Evolutionary conservation across 2,113 vertebrate genomes (phyloP).

Genomic region (Pelecanoides urinatrix): DNA sequence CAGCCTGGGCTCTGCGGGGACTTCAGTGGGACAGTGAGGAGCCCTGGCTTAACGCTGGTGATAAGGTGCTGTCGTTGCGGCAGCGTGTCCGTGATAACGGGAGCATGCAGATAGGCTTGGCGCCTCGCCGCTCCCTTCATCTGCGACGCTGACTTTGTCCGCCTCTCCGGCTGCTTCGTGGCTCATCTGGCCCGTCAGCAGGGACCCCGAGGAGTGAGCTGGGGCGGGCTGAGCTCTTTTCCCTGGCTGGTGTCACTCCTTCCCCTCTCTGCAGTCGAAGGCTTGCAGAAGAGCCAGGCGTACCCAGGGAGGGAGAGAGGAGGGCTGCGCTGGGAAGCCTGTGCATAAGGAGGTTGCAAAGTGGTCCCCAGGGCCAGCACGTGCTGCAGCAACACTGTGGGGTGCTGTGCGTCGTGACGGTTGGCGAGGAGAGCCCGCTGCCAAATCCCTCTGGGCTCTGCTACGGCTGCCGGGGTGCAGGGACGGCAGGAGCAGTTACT

Average conservation of each 20-base stretch:
- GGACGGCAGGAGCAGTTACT: neutral
- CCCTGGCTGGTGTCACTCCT: neutral
- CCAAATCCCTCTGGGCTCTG: neutral
- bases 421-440: neutral
- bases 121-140: rapidly evolving
- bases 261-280: neutral
- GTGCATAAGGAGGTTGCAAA: neutral
- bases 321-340: neutral
- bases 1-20: neutral
- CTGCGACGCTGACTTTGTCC: neutral
- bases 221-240: neutral
- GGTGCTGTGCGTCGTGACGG: neutral
- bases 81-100: rapidly evolving
- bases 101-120: neutral
- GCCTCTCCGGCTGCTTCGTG: neutral
- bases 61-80: neutral
- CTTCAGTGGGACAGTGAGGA: neutral
- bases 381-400: neutral
- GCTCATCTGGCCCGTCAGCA: neutral
- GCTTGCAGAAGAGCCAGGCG: neutral
- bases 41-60: neutral
- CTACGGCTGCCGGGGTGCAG: neutral
- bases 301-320: neutral
- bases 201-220: neutral
- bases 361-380: neutral